Base-by-base conservation (phyloP, 2,113 vertebrate species). In the Rhinolophus sinicus region DNA sequence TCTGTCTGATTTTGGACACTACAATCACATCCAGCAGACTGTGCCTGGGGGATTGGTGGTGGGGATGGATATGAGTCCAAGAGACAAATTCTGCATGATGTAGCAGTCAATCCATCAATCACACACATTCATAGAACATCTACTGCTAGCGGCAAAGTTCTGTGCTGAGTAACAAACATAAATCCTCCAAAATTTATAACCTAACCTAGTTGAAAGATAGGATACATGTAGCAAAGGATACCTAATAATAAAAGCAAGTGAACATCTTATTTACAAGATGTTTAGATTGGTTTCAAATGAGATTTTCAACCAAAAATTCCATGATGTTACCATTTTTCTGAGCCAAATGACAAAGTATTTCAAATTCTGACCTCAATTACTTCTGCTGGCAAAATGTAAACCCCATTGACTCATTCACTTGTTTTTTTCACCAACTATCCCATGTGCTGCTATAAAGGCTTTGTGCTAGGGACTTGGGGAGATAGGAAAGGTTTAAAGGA, bases 261-360 rank as follows among this genome's bases (percentile, higher is more conserved):
- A 52, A 44, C 10, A 47, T 67, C 15, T 69, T 84, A n/a, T 88
- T 75, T 81, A 14, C 2, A 90, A 60, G 24, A 75, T 60, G 76
- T 24, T 94, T 90, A 80, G 26, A 16, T 85, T 58, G 18, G n/a
- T 81, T 90, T 95, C 54, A 56, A 70, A 50, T 50, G 30, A 90
- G 1, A 11, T 85, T 90, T 80, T 80, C 52, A 77, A 7, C 15
- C 26, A 14, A 28, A 70, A 69, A n/a, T 70, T 89, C 18, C 6
- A 76, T 44, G 1, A 47, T 35, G 11, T 77, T 67, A 5, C 24
- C 6, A 38, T 81, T 87, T 94, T 93, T 70, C 15, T 84, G 28
- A 93, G 30, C 6, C 24, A 84, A 58, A 44, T 95, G 21, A 33
- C 19, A 81, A 44, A 76, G 77, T 47, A 50, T 64, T 15, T 93